Evolutionary conservation across 1,140 invertebrate species (phyloP).

Genomic region (Magallana ariakensis): DNA sequence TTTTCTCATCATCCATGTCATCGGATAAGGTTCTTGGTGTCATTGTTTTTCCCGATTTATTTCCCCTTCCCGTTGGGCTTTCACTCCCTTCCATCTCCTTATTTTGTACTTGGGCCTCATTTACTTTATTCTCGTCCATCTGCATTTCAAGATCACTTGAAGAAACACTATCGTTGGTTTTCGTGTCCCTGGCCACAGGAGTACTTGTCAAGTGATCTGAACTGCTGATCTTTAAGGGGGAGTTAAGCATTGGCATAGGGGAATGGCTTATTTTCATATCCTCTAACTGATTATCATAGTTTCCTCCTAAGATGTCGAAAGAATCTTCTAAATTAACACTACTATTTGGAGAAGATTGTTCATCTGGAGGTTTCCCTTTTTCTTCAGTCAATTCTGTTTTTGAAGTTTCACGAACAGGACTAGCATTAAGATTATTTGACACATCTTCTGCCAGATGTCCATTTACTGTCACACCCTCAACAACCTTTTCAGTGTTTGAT

Average conservation of each 20-base stretch:
- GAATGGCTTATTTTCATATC: background rate
- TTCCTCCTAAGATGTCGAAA: conserved; percentile 4
- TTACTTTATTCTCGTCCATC: conserved; percentile 1
- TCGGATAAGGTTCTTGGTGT: background rate
- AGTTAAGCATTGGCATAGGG: conserved; percentile 9
- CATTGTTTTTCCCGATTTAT: background rate
- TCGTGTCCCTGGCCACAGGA: background rate
- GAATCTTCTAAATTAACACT: conserved; percentile 34
- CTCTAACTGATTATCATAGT: background rate
- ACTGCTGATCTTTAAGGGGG: conserved; percentile 23
- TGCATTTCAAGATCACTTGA: background rate
- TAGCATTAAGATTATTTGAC: background rate
- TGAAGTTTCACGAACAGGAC: background rate
- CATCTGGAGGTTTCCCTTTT: background rate
- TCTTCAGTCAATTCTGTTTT: background rate
- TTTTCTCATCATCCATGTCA: background rate
- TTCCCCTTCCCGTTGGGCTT: conserved; percentile 21
- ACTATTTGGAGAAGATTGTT: background rate
- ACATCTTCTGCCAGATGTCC: background rate
- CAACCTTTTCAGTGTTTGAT: background rate
- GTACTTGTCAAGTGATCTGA: conserved; percentile 49
- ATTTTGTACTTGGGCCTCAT: background rate
- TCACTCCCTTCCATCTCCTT: background rate
- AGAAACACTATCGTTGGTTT: background rate
- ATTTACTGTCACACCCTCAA: background rate